Conservation (phyloP, 2,888 invertebrate genomes). For the Synergus laeviventris region DNA sequence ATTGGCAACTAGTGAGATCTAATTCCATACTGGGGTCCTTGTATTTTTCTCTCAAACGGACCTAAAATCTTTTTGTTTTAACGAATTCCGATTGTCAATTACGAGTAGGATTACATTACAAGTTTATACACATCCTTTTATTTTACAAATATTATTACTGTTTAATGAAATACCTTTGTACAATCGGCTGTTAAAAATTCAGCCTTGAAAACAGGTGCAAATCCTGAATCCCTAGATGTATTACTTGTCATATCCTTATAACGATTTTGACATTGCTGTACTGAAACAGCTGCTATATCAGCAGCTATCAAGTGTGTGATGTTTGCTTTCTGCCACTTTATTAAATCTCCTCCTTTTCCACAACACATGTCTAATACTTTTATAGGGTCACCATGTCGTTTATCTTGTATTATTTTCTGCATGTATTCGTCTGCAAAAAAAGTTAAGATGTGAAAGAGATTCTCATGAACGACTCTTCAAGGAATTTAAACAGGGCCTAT, state of each 20-base stretch:
- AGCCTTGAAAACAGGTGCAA: constrained; percentile 82
- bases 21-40: constrained; percentile 87
- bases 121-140: constrained; percentile 35
- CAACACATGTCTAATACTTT: constrained; percentile 95
- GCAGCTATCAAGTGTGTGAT: constrained; percentile 91
- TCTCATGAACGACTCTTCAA: background rate
- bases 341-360: constrained; percentile 98
- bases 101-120: constrained; percentile 45
- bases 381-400: constrained; percentile 82
- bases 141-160: background rate
- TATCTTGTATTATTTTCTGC: constrained; percentile 81
- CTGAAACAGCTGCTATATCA: constrained; percentile 95
- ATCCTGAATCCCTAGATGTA: constrained; percentile 51
- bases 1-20: constrained; percentile 97
- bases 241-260: constrained; percentile 83
- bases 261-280: constrained; percentile 92
- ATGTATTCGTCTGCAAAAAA: constrained; percentile 77
- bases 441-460: background rate
- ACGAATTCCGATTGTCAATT: constrained; percentile 58
- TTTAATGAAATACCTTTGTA: constrained; percentile 80
- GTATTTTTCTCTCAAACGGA: constrained; percentile 85
- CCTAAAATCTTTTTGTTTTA: constrained; percentile 71
- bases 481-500: background rate
- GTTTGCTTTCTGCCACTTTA: constrained; percentile 94
- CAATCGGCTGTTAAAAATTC: constrained; percentile 96